Base-by-base conservation (phyloP, 2,113 vertebrate species). In the Cercocebus atys region DNA sequence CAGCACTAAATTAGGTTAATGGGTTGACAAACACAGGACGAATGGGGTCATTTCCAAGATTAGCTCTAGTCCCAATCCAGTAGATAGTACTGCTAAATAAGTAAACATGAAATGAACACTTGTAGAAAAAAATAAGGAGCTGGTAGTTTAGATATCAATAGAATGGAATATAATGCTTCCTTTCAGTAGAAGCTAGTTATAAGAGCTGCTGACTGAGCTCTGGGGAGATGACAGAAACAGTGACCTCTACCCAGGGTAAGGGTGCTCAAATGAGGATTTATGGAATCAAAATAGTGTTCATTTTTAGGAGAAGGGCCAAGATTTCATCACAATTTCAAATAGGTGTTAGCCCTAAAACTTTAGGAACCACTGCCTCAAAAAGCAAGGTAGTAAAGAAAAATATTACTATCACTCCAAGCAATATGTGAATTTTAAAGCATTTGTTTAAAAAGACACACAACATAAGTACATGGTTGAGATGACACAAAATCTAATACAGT, bases 301-400 rank as follows among this genome's bases (percentile, higher is more conserved):
- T 18, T 87, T 32, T 55, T 66, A 6, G 59, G 20, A 86, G 90
- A 66, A 7, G n/a, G 40, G 75, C 43, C 43, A 78, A 61, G 73
- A 86, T 43, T 59, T 90, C 55, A 92, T 40, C 32, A 8, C n/a
- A 72, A 82, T 81, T 84, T 95, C 88, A 87, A 87, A 92, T n/a
- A 76, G 50, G 30, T 75, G 43, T 94, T 88, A 25, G 70, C 14
- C 0, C 5, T 14, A 17, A 72, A 87, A n/a, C 80, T 92, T 94
- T 85, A 64, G 45, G 45, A 88, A 93, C 5, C 5, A 59, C 11
- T 96, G 55, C 43, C 45, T 90, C n/a, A 87, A 35, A 89, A 76
- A 79, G 10, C 55, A 73, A 84, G 22, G n/a, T 25, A 47, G 32
- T 16, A 70, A 55, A 27, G 20, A 64, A 82, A 86, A 86, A 52